phyloP scores from a whole-genome alignment of 2,113 vertebrate species.

The Cichladusa arquata region DNA sequence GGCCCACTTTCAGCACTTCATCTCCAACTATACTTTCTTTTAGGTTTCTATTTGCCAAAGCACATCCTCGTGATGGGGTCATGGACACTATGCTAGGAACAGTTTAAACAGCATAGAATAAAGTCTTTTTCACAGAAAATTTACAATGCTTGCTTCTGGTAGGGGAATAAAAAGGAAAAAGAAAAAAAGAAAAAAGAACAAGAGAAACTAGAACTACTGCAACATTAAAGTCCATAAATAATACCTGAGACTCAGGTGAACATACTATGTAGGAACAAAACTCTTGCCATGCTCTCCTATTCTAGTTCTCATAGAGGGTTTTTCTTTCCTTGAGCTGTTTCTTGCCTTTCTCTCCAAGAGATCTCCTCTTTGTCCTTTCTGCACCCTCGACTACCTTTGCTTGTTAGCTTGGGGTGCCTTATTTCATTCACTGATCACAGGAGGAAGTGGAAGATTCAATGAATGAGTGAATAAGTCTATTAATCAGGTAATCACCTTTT shows the following conservation, averaged over 20 bases:
- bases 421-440: background rate
- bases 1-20: background rate
- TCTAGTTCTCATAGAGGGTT: background rate
- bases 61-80: background rate
- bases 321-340: background rate
- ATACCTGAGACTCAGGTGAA: background rate
- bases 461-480: background rate
- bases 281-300: background rate
- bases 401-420: background rate
- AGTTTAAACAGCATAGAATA: background rate
- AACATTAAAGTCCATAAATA: background rate
- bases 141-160: background rate
- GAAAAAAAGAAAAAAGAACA: background rate
- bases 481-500: background rate
- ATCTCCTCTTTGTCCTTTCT: background rate
- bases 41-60: background rate
- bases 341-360: background rate
- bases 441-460: background rate
- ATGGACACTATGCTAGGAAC: background rate
- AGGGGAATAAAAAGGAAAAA: background rate
- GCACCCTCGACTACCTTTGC: background rate
- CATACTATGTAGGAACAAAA: background rate
- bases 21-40: background rate
- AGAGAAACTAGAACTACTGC: background rate
- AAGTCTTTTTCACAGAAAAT: background rate